Evolutionary conservation across 2,888 invertebrate species (phyloP), one percentile per base, ranked within the genome.

Genomic region (Tetragonisca angustula): DNA sequence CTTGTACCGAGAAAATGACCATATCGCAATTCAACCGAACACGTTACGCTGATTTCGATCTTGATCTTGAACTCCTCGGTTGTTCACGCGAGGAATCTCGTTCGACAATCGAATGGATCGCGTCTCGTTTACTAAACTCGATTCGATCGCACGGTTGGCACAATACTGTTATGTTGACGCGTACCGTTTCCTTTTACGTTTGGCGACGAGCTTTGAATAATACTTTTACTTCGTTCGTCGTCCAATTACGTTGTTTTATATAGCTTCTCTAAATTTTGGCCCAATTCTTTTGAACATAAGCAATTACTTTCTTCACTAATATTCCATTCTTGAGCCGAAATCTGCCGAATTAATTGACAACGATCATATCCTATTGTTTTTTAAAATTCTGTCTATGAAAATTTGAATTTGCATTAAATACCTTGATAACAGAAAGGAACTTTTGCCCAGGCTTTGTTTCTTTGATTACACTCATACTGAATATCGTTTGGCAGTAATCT

Each of bases 41-140:
- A 62, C 50, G 27, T 50, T 49, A 71, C 50, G 15, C 4, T n/a
- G 56, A 62, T 56, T 36, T 75, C 43, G 54, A 78, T 59, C 69
- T 61, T 59, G 49, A 70, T 27, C 27, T 64, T 24, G 36, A 15
- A 59, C 17, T n/a, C 13, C 0, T 4, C 49, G 6, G 17, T 6
- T 9, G 9, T n/a, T 5, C 4, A 11, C 13, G 15, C 4, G 2
- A 17, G 61, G 15, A 70, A 61, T 36, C 50, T 32, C 21, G 24
- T 21, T n/a, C 27, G 11, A 27, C n/a, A 17, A 27, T 17, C 11
- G 68, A 43, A 52, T 2, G 21, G 24, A 19, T 43, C 56, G 13
- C 19, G 50, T 50, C 27, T 32, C 4, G 50, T 19, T 21, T 9
- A 11, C 3, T 6, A 67, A 67, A 49, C 24, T 43, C 43, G 24